Evolutionary conservation across 2,113 vertebrate genomes (phyloP).

Genomic region (Stegostoma tigrinum): DNA sequence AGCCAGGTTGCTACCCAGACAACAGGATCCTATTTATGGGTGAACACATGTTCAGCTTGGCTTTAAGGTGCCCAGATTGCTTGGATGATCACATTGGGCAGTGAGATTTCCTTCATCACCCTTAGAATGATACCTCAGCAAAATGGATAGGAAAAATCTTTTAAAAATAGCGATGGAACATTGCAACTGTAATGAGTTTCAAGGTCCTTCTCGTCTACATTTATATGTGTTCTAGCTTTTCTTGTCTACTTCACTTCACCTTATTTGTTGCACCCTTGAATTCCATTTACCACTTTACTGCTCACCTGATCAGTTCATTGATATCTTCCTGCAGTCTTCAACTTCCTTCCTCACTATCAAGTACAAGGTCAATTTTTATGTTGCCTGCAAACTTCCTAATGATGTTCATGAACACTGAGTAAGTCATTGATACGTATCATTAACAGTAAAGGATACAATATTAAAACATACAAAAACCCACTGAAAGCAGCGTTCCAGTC

Average conservation of each 20-base stretch:
- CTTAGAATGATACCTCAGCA: neutral
- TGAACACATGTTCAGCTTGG: too few relatives aligned
- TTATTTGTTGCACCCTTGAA: neutral
- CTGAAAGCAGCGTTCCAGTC: neutral
- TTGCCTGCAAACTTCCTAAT: neutral
- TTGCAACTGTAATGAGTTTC: neutral
- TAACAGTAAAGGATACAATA: neutral
- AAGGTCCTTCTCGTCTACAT: neutral
- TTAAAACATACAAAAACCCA: neutral
- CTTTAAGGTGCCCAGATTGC: too few relatives aligned
- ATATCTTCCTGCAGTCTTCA: neutral
- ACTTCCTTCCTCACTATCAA: neutral
- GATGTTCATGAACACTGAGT: neutral
- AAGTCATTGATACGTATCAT: neutral
- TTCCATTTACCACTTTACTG: neutral
- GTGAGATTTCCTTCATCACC: neutral
- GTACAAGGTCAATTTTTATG: neutral
- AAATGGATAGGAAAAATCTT: neutral
- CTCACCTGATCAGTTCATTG: neutral
- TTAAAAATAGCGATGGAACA: neutral
- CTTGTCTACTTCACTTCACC: neutral
- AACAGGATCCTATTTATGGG: too few relatives aligned
- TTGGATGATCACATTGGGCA: too few relatives aligned
- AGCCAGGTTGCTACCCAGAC: too few relatives aligned
- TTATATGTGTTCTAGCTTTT: neutral